Conservation (phyloP, 1,140 invertebrate genomes). For the Zaprionus nigranus region DNA sequence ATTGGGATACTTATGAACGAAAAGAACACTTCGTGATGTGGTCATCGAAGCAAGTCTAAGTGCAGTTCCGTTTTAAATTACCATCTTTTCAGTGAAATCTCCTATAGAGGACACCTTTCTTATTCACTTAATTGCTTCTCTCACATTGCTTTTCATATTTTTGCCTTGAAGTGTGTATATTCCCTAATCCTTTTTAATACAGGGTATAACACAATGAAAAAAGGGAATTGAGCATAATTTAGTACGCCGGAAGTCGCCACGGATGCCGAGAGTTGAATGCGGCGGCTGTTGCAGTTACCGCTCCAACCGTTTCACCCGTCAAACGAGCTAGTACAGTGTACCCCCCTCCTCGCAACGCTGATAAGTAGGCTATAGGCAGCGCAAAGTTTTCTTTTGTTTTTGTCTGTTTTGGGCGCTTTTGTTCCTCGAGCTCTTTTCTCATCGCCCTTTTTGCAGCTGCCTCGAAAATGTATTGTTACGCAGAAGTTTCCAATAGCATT, state of each 20-base stretch:
- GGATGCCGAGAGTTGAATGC: conserved; percentile 60
- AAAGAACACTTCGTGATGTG: no score
- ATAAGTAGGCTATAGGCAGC: conserved; percentile 53
- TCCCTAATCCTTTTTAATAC: no score
- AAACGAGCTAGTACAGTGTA: no score
- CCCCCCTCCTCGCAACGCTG: conserved; percentile 4
- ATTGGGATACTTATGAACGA: no score
- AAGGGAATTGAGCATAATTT: conserved; percentile 43
- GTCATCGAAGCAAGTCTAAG: no score
- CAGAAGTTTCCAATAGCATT: conserved; percentile 63
- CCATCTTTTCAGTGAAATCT: no score
- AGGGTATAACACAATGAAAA: neutral
- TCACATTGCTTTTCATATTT: no score
- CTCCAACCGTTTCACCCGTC: neutral
- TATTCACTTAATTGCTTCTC: no score
- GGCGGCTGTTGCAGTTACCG: conserved; percentile 27
- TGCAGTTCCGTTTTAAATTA: no score
- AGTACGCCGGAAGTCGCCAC: conserved; percentile 49
- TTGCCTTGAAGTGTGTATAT: no score
- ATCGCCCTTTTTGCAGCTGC: conserved; percentile 19
- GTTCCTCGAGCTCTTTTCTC: conserved; percentile 18
- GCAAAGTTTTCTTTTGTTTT: conserved; percentile 40
- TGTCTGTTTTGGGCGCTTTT: conserved; percentile 33
- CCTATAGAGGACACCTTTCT: no score
- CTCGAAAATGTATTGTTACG: conserved; percentile 62